These are phyloP conservation scores for Rhinogobio ventralis DNA, from an alignment of 2,797 vertebrate genomes.

Conservation along the genomic window DNA sequence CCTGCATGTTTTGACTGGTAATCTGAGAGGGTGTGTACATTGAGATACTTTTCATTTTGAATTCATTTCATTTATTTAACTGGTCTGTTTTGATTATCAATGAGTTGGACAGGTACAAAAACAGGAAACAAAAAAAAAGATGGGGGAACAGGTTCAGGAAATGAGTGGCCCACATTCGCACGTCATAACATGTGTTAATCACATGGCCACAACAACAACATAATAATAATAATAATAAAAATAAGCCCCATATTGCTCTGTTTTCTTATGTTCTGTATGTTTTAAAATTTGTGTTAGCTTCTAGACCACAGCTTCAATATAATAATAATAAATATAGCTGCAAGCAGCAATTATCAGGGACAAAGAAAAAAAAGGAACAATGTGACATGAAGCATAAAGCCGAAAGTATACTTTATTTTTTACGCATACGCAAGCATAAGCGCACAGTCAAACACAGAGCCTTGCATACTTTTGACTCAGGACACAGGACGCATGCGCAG, in stretches of 20 bases:
- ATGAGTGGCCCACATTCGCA: not conserved
- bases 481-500: too few relatives aligned
- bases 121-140: not conserved
- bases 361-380: too few relatives aligned
- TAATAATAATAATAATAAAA: not conserved
- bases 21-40: slow-evolving; percentile 17
- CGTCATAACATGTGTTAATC: not conserved
- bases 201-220: not conserved
- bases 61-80: not conserved
- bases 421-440: too few relatives aligned
- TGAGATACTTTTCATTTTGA: not conserved
- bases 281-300: not conserved
- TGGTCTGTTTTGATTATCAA: not conserved
- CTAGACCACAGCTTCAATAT: too few relatives aligned
- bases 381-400: too few relatives aligned
- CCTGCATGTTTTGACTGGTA: slow-evolving; percentile 28
- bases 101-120: not conserved
- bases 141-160: not conserved
- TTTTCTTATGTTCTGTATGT: not conserved
- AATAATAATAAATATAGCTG: too few relatives aligned
- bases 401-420: too few relatives aligned
- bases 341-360: too few relatives aligned
- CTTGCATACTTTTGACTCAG: too few relatives aligned
- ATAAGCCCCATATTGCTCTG: not conserved
- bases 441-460: too few relatives aligned